Percentiles rank a stretch among this genome's conserved stretches.
These are phyloP conservation scores for Chrysogorgia sp. DNA, from an alignment of 92 coral and sea anemone species.

Conservation along the genomic window DNA sequence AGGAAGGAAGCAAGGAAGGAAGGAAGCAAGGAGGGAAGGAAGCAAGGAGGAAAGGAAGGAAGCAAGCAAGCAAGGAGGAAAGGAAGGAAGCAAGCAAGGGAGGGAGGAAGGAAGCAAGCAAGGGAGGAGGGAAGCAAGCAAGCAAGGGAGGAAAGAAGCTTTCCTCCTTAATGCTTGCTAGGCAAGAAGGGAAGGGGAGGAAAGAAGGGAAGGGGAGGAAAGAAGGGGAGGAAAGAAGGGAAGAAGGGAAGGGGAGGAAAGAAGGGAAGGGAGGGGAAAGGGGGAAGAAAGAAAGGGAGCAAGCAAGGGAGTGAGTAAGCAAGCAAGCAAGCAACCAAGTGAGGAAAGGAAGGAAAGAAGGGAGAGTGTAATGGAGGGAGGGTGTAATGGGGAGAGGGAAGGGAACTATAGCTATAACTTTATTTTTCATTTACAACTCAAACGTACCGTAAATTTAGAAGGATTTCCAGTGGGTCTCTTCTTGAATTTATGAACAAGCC, in stretches of 20 bases:
- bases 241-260: neutral
- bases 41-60: slow-evolving; percentile 1
- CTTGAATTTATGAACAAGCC: slow-evolving; percentile 67
- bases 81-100: slow-evolving; percentile 12
- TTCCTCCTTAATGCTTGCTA: too few species aligned
- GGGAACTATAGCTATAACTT: neutral
- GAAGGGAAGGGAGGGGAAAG: slow-evolving; percentile 5
- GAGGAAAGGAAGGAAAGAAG: slow-evolving; percentile 4
- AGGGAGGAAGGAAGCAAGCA: too few species aligned
- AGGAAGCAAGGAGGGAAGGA: neutral
- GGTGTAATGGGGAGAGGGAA: neutral
- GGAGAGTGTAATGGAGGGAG: neutral
- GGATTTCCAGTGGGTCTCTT: slow-evolving; percentile 52
- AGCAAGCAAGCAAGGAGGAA: neutral
- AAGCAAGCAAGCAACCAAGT: too few species aligned
- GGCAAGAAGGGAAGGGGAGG: slow-evolving; percentile 6
- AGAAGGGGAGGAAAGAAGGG: slow-evolving; percentile 9
- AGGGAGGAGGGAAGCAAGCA: too few species aligned
- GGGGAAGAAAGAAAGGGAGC: neutral
- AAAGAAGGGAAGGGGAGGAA: neutral
- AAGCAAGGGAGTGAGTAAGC: too few species aligned
- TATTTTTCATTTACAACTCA: neutral
- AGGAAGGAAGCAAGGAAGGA: slow-evolving; percentile 19
- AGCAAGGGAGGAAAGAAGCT: slow-evolving; percentile 25
- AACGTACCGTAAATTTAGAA: slow-evolving; percentile 65